Conservation (phyloP, 2,888 invertebrate genomes). For the Eupithecia subumbrata region DNA sequence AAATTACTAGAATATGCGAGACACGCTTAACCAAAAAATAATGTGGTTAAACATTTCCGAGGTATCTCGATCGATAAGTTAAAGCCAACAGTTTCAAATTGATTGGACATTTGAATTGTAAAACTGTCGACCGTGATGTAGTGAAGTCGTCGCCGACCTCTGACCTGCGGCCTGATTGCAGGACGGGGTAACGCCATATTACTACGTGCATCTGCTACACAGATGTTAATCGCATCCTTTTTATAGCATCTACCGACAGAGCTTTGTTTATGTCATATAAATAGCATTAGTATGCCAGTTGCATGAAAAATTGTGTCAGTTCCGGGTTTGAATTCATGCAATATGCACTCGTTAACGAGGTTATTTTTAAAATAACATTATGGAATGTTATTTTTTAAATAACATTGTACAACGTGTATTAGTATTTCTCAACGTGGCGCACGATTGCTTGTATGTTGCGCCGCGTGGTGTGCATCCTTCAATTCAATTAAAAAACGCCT, state of each 20-base stretch:
- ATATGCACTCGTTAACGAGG: conserved; percentile 45
- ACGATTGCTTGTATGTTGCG: conserved; percentile 58
- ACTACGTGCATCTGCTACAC: conserved; percentile 65
- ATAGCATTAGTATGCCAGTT: conserved; percentile 62
- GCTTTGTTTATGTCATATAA: conserved; percentile 72
- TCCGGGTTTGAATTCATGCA: conserved; percentile 61
- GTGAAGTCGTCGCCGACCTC: conserved; percentile 51
- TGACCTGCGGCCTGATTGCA: conserved; percentile 53
- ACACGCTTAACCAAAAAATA: conserved; percentile 1
- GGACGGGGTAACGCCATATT: conserved; percentile 50
- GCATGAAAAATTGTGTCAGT: conserved; percentile 66
- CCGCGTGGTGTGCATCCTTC: conserved; percentile 53
- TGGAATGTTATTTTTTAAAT: conserved; percentile 48
- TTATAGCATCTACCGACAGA: conserved; percentile 61
- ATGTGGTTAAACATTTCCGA: conserved; percentile 1
- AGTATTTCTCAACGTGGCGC: conserved; percentile 28
- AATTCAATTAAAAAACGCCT: conserved; percentile 71
- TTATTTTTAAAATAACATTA: conserved; percentile 45
- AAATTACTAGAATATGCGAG: background rate
- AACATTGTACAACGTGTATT: background rate
- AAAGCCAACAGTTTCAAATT: conserved; percentile 43
- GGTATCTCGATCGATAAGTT: conserved; percentile 45
- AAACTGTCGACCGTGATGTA: conserved; percentile 47
- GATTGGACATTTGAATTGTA: conserved; percentile 60
- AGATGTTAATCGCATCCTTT: conserved; percentile 71